Evolutionary conservation across 2,888 invertebrate genomes (phyloP), one percentile per base, ranked within the genome.

Genomic region (Yponomeuta malinellus): DNA sequence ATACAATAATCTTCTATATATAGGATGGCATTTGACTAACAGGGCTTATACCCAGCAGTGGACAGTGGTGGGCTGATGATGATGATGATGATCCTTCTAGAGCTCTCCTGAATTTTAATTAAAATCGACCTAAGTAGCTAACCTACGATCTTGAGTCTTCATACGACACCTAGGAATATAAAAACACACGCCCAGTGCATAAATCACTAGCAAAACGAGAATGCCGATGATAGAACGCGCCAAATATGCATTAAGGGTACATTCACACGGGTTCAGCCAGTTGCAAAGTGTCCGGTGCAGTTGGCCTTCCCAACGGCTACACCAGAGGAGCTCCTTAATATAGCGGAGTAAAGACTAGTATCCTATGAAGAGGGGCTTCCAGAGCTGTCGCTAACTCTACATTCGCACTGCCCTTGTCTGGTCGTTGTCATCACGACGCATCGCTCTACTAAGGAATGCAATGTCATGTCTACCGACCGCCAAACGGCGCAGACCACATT

Each of bases 361-460:
- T 43, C 43, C 43, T 8, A 43, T 8, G 43, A 43, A 43, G 8
- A 43, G 43, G 6, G 43, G 43, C 43, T 1, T 43, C 43, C 8
- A 43, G 5, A 43, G 33, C 10, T 33, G 31, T 15, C 63, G 63
- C 15, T 63, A 63, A 63, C 63, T 31, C 31, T 65, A 6, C 29
- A 43, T n/a, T 15, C 68, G 3, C 52, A 48, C 78, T 90, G 90
- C 88, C 90, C 91, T 90, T 91, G 91, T 90, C 89, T 90, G 90
- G 88, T 75, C 89, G 83, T 85, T 90, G 90, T 90, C 90, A 88
- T 88, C 87, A 79, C 74, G 75, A 78, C 29, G 65, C 65, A 10
- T 6, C 12, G 65, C 29, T 31, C 65, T 1, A 65, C 31, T 65
- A 31, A 65, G 89, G 89, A 88, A 90, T 90, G 88, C 87, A 88